phyloP scores from a whole-genome alignment of 2,113 vertebrate genomes.

The Ciconia boyciana region DNA sequence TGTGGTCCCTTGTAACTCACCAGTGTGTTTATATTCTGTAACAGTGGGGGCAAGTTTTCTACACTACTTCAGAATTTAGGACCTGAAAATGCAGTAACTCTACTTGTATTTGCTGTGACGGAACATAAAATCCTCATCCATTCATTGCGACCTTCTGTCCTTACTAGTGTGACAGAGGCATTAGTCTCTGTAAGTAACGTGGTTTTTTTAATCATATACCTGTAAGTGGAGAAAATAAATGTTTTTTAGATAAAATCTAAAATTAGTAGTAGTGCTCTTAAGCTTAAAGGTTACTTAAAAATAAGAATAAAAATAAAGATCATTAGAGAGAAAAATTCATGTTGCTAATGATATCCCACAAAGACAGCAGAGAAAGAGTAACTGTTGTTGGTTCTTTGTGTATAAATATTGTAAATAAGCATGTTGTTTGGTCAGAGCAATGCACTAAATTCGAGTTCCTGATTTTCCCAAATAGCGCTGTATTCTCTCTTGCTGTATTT shows the following conservation, averaged over 20 bases:
- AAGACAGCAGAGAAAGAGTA: not conserved
- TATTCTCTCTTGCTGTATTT: not conserved
- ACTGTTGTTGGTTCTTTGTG: not conserved
- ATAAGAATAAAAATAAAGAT: not conserved
- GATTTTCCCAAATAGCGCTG: not conserved
- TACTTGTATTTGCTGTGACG: constrained; percentile 93
- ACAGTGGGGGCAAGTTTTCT: constrained; percentile 93
- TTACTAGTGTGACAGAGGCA: constrained; percentile 97
- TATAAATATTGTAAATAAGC: not conserved
- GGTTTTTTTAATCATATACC: not conserved
- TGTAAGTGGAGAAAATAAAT: not conserved
- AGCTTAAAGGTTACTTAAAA: not conserved
- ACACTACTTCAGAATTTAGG: constrained; percentile 94
- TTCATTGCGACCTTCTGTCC: constrained; percentile 93
- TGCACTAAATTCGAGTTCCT: not conserved
- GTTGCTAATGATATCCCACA: not conserved
- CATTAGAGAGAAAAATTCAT: not conserved
- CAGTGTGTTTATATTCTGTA: not conserved
- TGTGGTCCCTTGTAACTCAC: not conserved
- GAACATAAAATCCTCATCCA: constrained; percentile 99
- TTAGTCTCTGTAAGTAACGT: constrained; percentile 90
- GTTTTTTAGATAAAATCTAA: not conserved
- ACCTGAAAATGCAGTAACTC: constrained; percentile 91
- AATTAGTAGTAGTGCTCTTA: not conserved
- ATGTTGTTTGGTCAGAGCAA: not conserved